Conservation (phyloP, 2,113 vertebrate genomes). For the Cololabis saira region DNA sequence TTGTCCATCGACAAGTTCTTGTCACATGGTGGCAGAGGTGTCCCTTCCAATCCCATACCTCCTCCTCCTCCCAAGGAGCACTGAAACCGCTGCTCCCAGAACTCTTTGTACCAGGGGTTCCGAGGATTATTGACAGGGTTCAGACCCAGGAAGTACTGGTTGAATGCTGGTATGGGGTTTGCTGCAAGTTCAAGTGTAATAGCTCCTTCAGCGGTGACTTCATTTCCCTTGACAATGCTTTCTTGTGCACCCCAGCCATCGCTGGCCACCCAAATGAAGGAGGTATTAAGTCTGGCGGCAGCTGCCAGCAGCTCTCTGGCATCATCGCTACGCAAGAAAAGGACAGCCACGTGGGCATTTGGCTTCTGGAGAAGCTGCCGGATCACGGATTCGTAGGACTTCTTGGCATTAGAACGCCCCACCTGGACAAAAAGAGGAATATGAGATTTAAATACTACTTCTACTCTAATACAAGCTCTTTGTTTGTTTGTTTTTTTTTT, state of each 20-base stretch:
- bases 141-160: constrained; percentile 92
- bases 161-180: constrained; percentile 91
- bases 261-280: constrained; percentile 98
- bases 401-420: constrained; percentile 93
- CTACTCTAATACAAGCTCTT: background rate
- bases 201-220: constrained; percentile 91
- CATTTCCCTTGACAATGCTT: constrained; percentile 95
- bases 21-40: constrained; percentile 82
- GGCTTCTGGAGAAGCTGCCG: constrained; percentile 95
- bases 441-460: background rate
- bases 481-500: too few relatives aligned
- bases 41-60: constrained; percentile 55
- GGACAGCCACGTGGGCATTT: constrained; percentile 92
- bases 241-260: constrained; percentile 98
- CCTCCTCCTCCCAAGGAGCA: constrained; percentile 82
- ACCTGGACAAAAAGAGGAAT: constrained; percentile 73
- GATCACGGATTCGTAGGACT: constrained; percentile 94
- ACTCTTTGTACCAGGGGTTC: constrained; percentile 97
- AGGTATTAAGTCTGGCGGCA: constrained; percentile 91
- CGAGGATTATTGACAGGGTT: constrained; percentile 89
- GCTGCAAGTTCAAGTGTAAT: constrained; percentile 96
- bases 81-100: constrained; percentile 99
- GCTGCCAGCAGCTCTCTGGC: constrained; percentile 93
- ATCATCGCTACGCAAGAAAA: constrained; percentile 95
- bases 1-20: constrained; percentile 88